phyloP scores from a whole-genome alignment of 2,797 vertebrate species.

The Enteromius anoplus region DNA sequence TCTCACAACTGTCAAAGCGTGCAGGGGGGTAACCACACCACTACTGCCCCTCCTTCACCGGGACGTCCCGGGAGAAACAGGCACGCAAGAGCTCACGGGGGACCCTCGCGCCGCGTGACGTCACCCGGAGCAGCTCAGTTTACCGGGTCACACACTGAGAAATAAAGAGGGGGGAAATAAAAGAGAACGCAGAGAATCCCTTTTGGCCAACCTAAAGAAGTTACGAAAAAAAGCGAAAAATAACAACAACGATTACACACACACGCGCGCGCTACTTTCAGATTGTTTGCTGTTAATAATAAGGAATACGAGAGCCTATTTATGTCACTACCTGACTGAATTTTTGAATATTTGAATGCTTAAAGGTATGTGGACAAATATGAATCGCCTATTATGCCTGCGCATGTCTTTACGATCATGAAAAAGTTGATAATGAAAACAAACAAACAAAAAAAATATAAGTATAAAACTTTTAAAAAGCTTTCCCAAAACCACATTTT shows the following conservation, averaged over 20 bases:
- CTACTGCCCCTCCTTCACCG: conserved; percentile 32
- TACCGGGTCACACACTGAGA: not conserved
- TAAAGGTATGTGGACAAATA: not conserved
- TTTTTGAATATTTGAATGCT: not conserved
- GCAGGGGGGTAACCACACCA: conserved; percentile 59
- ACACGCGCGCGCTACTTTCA: not conserved
- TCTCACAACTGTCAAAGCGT: conserved; percentile 64
- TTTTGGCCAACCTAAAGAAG: not conserved
- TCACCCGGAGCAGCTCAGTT: conserved; percentile 37
- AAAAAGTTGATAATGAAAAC: not conserved
- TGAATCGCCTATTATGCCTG: not conserved
- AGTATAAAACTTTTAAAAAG: no score
- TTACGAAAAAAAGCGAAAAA: not conserved
- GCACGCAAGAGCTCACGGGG: conserved; percentile 49
- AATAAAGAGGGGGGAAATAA: not conserved
- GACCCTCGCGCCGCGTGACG: conserved; percentile 54
- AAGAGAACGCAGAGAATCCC: not conserved
- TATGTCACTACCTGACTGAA: not conserved
- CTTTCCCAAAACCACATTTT: no score
- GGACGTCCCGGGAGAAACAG: conserved; percentile 57
- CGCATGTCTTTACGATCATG: not conserved
- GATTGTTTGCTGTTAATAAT: not conserved
- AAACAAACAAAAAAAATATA: no score
- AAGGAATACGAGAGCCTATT: not conserved
- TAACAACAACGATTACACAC: not conserved